Conservation (phyloP, 2,113 vertebrate species). For the Camelus dromedarius region DNA sequence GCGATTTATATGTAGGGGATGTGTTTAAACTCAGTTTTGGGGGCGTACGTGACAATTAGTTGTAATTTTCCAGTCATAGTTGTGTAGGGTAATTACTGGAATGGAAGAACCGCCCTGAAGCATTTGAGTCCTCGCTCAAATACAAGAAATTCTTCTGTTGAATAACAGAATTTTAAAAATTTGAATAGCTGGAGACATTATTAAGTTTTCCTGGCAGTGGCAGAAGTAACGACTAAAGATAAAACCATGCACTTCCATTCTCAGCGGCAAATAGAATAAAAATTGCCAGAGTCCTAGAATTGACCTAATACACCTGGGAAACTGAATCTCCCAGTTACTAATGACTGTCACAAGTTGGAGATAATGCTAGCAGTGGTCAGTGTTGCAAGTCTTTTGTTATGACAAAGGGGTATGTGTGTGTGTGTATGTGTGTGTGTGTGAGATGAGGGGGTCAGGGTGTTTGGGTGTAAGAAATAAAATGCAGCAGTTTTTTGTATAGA, state of each 20-base stretch:
- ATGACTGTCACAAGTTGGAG: not conserved
- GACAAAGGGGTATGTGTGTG: not conserved
- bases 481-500: not conserved
- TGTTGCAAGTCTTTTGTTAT: not conserved
- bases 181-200: not conserved
- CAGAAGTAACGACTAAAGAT: not conserved
- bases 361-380: not conserved
- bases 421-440: not conserved
- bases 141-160: not conserved
- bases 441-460: too few species aligned
- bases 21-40: not conserved
- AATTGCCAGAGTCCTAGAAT: not conserved
- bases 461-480: not conserved
- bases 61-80: conserved; percentile 9
- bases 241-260: not conserved
- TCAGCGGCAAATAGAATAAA: not conserved
- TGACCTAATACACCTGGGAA: not conserved
- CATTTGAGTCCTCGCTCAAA: not conserved
- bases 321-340: not conserved
- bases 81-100: not conserved
- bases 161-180: not conserved
- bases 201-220: not conserved
- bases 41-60: not conserved
- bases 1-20: not conserved
- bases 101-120: not conserved